A percentile compares a stretch with the other conserved stretches of the same genome.
Conservation (phyloP, 2,888 invertebrate genomes). For the Atethmia centrago region DNA sequence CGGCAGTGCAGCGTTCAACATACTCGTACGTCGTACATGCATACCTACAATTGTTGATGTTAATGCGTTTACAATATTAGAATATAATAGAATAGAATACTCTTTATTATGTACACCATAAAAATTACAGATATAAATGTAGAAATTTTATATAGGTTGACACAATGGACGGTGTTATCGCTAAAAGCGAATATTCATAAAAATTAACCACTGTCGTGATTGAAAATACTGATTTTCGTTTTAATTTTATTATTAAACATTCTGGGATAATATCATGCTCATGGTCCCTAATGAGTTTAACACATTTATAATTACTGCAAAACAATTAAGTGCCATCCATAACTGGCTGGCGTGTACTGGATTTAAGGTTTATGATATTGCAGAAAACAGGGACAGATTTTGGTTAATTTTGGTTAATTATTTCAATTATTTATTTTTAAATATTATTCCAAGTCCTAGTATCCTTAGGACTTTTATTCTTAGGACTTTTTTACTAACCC, state of each 20-base stretch:
- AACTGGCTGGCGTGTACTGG: neutral
- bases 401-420: neutral
- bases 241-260: conserved; percentile 34
- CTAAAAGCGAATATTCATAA: too few species aligned
- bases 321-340: conserved; percentile 29
- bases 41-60: neutral
- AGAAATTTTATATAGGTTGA: too few species aligned
- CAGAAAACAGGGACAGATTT: neutral
- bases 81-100: too few species aligned
- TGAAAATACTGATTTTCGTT: conserved; percentile 26
- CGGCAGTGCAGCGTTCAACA: neutral
- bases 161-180: too few species aligned
- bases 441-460: neutral
- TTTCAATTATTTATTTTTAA: neutral
- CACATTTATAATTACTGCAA: conserved; percentile 44
- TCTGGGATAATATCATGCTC: conserved; percentile 10
- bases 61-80: conserved; percentile 1
- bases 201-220: conserved; percentile 30
- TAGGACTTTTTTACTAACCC: too few species aligned
- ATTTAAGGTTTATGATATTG: conserved; percentile 15
- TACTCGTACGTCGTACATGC: neutral
- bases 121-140: too few species aligned
- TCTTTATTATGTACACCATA: too few species aligned
- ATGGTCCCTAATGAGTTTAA: conserved; percentile 33
- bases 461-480: too few species aligned